These are phyloP conservation scores for Alcis repandata DNA, from an alignment of 2,888 invertebrate genomes.

Conservation along the genomic window DNA sequence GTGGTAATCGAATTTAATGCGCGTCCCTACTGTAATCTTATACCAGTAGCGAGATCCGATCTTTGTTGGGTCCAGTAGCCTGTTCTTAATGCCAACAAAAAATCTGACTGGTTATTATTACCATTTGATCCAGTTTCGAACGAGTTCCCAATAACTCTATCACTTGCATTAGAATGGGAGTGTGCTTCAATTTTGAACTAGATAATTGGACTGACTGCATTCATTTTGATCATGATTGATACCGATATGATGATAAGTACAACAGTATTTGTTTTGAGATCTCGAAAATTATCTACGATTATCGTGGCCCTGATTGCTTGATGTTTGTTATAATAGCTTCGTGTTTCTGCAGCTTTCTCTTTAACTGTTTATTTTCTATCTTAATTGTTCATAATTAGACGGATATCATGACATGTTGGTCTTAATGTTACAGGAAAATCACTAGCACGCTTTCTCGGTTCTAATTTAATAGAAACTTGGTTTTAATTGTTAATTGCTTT, in stretches of 20 bases:
- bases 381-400: constrained; percentile 46
- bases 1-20: background rate
- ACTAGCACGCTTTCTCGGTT: constrained; percentile 53
- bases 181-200: constrained; percentile 38
- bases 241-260: constrained; percentile 27
- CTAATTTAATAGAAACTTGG: constrained; percentile 44
- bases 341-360: constrained; percentile 45
- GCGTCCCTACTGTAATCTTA: constrained; percentile 18
- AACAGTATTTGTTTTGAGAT: constrained; percentile 43
- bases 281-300: constrained; percentile 36
- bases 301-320: constrained; percentile 40
- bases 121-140: constrained; percentile 46
- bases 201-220: constrained; percentile 44
- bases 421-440: constrained; percentile 45
- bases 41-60: constrained; percentile 36
- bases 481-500: constrained; percentile 31
- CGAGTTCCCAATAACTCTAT: constrained; percentile 45
- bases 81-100: constrained; percentile 46
- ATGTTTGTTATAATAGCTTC: constrained; percentile 32
- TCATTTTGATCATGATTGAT: constrained; percentile 40
- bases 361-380: constrained; percentile 38
- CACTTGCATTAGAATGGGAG: constrained; percentile 40
- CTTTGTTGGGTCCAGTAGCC: constrained; percentile 44
- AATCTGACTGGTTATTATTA: constrained; percentile 38
- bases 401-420: constrained; percentile 44